Conservation (phyloP, 2,888 invertebrate species). For the Caenorhabditis drosophilae region DNA sequence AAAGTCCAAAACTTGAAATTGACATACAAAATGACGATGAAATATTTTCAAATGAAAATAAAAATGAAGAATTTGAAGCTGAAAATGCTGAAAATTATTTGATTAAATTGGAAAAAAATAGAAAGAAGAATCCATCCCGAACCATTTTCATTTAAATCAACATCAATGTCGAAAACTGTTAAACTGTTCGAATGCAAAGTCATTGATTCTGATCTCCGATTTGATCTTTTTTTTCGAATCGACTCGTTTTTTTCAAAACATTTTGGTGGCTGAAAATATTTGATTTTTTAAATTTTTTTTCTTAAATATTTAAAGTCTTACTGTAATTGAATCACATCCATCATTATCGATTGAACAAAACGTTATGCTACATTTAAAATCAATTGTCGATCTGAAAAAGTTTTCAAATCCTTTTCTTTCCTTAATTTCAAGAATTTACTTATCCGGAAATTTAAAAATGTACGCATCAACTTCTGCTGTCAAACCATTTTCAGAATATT, state of each 20-base stretch:
- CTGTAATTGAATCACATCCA: conserved; percentile 56
- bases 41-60: not conserved
- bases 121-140: not conserved
- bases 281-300: not conserved
- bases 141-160: not conserved
- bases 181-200: conserved; percentile 55
- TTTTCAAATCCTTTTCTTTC: too few relatives aligned
- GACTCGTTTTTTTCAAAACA: conserved; percentile 30
- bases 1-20: conserved; percentile 55
- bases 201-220: conserved; percentile 14
- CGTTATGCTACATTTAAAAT: conserved; percentile 59
- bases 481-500: conserved; percentile 46
- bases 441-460: conserved; percentile 65
- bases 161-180: conserved; percentile 1
- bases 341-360: conserved; percentile 57
- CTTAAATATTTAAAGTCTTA: conserved; percentile 11
- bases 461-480: conserved; percentile 56
- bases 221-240: conserved; percentile 14
- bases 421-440: conserved; percentile 7
- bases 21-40: conserved; percentile 50
- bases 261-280: conserved; percentile 54
- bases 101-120: not conserved
- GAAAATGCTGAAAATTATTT: not conserved
- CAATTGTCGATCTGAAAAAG: conserved; percentile 31
- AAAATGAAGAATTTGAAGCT: too few relatives aligned